Conservation (phyloP, 2,888 invertebrate species). For the Abrostola triplasia region DNA sequence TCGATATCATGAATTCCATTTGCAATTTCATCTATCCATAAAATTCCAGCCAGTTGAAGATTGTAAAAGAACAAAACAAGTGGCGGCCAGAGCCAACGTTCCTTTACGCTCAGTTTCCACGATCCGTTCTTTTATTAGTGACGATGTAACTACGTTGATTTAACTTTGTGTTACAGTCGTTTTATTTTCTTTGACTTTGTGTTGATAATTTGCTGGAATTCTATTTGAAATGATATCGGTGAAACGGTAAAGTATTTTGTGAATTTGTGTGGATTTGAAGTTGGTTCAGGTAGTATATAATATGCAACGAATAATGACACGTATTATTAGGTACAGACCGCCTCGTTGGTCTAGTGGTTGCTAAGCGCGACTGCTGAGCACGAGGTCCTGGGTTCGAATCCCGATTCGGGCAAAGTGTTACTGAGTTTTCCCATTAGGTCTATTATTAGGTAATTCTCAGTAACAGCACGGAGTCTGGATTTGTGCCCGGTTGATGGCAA, state of each 20-base stretch:
- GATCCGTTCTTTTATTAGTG: constrained; percentile 15
- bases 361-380: too few species aligned
- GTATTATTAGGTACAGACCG: too few species aligned
- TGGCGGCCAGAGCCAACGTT: constrained; percentile 22
- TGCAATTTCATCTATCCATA: constrained; percentile 15
- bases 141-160: constrained; percentile 33
- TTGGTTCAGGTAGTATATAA: too few species aligned
- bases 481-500: too few species aligned
- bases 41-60: constrained; percentile 10
- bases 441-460: too few species aligned
- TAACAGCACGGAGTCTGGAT: too few species aligned
- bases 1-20: constrained; percentile 11
- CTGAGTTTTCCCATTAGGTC: too few species aligned
- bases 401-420: too few species aligned
- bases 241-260: neutral
- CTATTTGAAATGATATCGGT: neutral
- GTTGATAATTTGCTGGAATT: constrained; percentile 16
- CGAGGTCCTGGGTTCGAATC: too few species aligned
- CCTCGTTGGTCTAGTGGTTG: too few species aligned
- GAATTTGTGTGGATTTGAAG: too few species aligned
- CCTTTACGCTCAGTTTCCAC: constrained; percentile 14
- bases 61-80: constrained; percentile 17
- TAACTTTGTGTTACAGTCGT: constrained; percentile 31
- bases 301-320: too few species aligned
- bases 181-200: constrained; percentile 34